Percentiles rank a stretch among this genome's conserved stretches.
These are phyloP conservation scores for Papilio helenus DNA, from an alignment of 1,140 invertebrate species.

Conservation along the genomic window DNA sequence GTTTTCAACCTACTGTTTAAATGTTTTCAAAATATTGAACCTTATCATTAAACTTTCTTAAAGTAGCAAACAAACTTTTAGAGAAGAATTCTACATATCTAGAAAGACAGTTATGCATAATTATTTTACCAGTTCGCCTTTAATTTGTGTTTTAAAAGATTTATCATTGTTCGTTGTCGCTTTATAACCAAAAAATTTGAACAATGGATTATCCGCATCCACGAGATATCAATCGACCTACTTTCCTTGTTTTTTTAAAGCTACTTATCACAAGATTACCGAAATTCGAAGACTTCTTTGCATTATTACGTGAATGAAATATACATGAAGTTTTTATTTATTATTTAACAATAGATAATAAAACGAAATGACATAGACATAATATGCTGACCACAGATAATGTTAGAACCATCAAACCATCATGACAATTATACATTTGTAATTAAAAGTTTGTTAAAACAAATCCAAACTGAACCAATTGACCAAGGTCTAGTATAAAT, in stretches of 20 bases:
- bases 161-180: background rate
- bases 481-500: no score
- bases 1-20: no score
- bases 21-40: no score
- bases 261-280: background rate
- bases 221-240: constrained; percentile 21
- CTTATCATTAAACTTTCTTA: no score
- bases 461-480: no score
- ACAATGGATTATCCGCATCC: constrained; percentile 6
- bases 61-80: no score
- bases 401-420: no score
- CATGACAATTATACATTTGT: no score
- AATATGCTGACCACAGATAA: background rate
- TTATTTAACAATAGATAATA: no score
- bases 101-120: background rate
- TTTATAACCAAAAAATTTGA: background rate
- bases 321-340: background rate
- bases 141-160: background rate
- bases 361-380: background rate
- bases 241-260: background rate
- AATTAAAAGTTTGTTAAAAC: no score
- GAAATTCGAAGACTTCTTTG: background rate
- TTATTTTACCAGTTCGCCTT: background rate
- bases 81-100: no score
- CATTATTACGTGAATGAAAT: background rate